Percentiles rank a stretch among this genome's conserved stretches.
Evolutionary conservation across 2,888 invertebrate genomes (phyloP).

Genomic region (Heliothis peltigera): DNA sequence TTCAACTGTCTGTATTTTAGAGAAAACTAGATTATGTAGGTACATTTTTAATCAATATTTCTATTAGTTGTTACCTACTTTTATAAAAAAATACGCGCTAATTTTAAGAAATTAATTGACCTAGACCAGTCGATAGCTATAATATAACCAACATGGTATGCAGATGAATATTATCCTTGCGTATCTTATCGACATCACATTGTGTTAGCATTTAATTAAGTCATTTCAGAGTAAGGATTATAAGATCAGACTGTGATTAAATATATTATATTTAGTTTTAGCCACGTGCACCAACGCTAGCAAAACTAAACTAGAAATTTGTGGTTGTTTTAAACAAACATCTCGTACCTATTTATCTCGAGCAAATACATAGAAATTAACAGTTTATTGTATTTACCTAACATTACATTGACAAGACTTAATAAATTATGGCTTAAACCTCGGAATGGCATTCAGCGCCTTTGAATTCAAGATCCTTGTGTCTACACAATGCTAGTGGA

Average conservation of each 20-base stretch:
- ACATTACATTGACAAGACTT: conserved; percentile 10
- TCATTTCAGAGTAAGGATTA: conserved; percentile 31
- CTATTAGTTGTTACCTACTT: too few relatives aligned
- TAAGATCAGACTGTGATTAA: conserved; percentile 21
- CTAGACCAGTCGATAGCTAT: too few relatives aligned
- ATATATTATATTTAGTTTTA: conserved; percentile 2
- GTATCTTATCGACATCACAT: conserved; percentile 38
- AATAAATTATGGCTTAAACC: background rate
- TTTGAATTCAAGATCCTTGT: background rate
- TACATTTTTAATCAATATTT: too few relatives aligned
- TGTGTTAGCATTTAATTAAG: background rate
- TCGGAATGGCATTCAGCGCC: background rate
- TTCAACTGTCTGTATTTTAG: too few relatives aligned
- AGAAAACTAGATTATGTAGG: too few relatives aligned
- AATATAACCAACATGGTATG: conserved; percentile 28
- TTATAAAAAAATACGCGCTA: too few relatives aligned
- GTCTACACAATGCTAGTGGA: background rate
- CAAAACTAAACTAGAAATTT: conserved; percentile 7
- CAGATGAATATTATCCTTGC: conserved; percentile 29
- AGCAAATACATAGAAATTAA: conserved; percentile 17
- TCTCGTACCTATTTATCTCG: conserved; percentile 13
- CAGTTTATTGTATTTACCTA: conserved; percentile 11
- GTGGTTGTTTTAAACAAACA: conserved; percentile 10
- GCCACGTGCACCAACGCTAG: conserved; percentile 14
- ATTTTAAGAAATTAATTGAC: too few relatives aligned